Conservation (phyloP, 1,140 invertebrate genomes). For the Drosophila bifasciata region DNA sequence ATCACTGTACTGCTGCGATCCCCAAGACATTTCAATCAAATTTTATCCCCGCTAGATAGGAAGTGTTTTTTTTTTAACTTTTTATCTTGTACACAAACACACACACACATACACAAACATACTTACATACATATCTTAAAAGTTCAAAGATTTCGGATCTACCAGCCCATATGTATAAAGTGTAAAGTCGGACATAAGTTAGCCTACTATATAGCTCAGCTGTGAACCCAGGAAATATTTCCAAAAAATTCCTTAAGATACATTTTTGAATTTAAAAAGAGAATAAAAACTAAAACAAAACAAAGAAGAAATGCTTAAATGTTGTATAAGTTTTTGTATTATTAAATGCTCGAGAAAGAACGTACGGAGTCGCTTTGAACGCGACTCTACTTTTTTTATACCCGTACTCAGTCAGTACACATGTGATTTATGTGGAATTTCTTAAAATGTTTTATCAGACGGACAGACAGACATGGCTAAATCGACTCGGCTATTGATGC, state of each 20-base stretch:
- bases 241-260: slow-evolving; percentile 48
- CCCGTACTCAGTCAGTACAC: no score
- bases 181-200: slow-evolving; percentile 18
- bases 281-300: slow-evolving; percentile 22
- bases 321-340: no score
- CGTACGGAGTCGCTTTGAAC: no score
- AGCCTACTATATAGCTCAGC: slow-evolving; percentile 27
- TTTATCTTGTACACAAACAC: slow-evolving; percentile 26
- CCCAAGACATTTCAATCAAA: no score
- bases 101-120: not conserved
- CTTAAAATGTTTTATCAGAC: no score
- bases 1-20: no score
- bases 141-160: slow-evolving; percentile 34
- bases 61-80: not conserved
- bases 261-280: slow-evolving; percentile 41
- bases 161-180: slow-evolving; percentile 17
- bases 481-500: no score
- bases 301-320: no score
- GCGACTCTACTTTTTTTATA: no score
- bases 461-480: no score
- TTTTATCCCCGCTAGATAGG: slow-evolving; percentile 26
- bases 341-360: no score
- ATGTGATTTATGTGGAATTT: no score
- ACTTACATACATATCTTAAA: not conserved
- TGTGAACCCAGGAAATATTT: slow-evolving; percentile 39